These are phyloP conservation scores for Anticlea derivata DNA, from an alignment of 2,888 invertebrate genomes.

Conservation along the genomic window DNA sequence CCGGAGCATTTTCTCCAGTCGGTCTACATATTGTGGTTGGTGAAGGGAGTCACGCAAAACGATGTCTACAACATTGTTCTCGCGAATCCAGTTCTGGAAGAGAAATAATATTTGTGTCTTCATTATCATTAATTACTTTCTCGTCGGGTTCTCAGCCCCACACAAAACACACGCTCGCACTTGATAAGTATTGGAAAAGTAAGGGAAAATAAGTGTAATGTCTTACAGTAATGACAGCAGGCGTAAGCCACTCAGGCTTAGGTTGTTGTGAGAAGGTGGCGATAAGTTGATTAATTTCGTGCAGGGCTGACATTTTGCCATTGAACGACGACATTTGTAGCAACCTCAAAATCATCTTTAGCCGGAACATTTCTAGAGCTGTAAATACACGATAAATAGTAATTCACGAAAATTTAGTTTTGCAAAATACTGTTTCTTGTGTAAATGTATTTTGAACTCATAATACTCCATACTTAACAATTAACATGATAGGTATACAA, in stretches of 20 bases:
- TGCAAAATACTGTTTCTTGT: no score
- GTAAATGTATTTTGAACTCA: no score
- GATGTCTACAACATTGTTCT: constrained; percentile 97
- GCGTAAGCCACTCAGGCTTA: constrained; percentile 96
- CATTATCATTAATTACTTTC: no score
- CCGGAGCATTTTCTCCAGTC: constrained; percentile 97
- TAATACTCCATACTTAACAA: not conserved
- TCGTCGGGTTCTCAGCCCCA: no score
- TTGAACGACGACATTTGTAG: constrained; percentile 98
- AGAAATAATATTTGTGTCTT: constrained; percentile 7
- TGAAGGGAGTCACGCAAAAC: constrained; percentile 97
- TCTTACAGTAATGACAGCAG: constrained; percentile 96
- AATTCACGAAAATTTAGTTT: no score
- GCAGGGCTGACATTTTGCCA: constrained; percentile 99
- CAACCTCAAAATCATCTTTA: constrained; percentile 97
- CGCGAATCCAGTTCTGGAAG: constrained; percentile 95
- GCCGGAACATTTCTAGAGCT: constrained; percentile 95
- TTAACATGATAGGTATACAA: not conserved
- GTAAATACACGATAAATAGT: constrained; percentile 43
- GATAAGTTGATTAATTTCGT: constrained; percentile 98
- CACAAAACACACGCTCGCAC: no score
- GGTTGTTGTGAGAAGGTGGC: constrained; percentile 95
- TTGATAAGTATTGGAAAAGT: no score
- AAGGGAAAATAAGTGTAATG: not conserved
- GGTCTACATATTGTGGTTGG: constrained; percentile 98